Base-by-base conservation (phyloP, 2,113 vertebrate species). In the Copsychus sechellarum region DNA sequence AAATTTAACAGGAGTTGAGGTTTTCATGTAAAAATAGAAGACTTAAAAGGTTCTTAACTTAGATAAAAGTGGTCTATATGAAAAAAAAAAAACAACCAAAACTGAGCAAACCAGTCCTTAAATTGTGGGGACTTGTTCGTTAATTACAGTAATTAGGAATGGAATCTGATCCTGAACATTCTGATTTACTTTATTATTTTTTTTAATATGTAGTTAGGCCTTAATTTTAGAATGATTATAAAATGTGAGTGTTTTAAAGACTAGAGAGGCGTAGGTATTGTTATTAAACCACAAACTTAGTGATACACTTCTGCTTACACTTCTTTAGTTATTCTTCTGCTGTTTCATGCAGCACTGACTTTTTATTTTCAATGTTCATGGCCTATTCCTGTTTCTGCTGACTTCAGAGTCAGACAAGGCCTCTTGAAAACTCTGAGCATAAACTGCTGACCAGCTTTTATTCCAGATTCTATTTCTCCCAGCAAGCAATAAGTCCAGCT, bases 121-220 rank as follows among this genome's bases (percentile, higher is more conserved):
- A 94, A 88, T 81, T 97, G 95, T 50, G 88, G 96, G 93, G 92
- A 96, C 95, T 94, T 96, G 93, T 96, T 96, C 0, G 31, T 92
- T 96, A 95, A 96, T 96, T 96, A 96, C 71, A 93, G 94, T 92
- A 96, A 96, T 95, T 96, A 96, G 93, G 92, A 95, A 93, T 88
- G 95, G 96, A 96, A 97, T 96, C 90, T 88, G 82, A 97, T 96
- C 69, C 93, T 92, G 95, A 96, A 97, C 19, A 51, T 95, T 93
- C 80, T 93, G 95, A 96, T 96, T 95, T 96, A 86, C 90, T 96
- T 94, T 93, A 93, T 73, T 38, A 86, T 92, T 81, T 92, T 96
- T 95, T 90, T 23, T 5, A 90, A 88, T 93, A 80, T 61, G 85
- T 94, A 84, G 73, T 84, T 94, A 93, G 64, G 80, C 82, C 82